These are phyloP conservation scores for Eupithecia subumbrata DNA, from an alignment of 2,888 invertebrate genomes.

Conservation along the genomic window DNA sequence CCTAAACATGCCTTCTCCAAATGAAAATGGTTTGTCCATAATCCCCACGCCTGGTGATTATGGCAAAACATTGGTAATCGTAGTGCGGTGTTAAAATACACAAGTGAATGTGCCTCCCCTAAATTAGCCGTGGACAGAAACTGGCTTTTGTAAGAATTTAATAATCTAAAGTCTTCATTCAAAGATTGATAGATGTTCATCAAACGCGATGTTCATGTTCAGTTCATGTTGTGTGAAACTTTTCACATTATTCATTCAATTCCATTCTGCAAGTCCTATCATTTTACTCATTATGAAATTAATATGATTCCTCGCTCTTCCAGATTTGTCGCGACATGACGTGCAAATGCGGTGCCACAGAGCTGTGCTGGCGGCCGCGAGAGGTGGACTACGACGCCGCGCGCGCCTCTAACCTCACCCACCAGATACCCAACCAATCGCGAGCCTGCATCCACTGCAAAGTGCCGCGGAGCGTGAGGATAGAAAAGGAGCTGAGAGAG, in stretches of 20 bases:
- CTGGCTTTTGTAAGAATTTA: too few relatives aligned
- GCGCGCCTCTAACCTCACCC: constrained; percentile 62
- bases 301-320: neutral
- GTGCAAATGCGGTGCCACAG: constrained; percentile 64
- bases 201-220: neutral
- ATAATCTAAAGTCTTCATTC: too few relatives aligned
- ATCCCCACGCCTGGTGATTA: too few relatives aligned
- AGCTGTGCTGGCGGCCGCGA: constrained; percentile 72
- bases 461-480: constrained; percentile 65
- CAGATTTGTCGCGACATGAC: constrained; percentile 78
- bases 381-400: constrained; percentile 65
- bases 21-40: too few relatives aligned
- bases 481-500: constrained; percentile 56
- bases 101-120: too few relatives aligned
- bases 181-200: neutral
- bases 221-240: neutral
- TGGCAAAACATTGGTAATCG: too few relatives aligned
- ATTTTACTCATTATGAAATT: neutral
- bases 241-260: neutral
- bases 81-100: too few relatives aligned
- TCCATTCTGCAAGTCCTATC: neutral
- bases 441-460: constrained; percentile 47
- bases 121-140: too few relatives aligned
- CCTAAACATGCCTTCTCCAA: too few relatives aligned
- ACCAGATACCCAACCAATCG: constrained; percentile 66